These are phyloP conservation scores for Drosophila grimshawi DNA, from an alignment of 1,140 invertebrate genomes.

Conservation along the genomic window DNA sequence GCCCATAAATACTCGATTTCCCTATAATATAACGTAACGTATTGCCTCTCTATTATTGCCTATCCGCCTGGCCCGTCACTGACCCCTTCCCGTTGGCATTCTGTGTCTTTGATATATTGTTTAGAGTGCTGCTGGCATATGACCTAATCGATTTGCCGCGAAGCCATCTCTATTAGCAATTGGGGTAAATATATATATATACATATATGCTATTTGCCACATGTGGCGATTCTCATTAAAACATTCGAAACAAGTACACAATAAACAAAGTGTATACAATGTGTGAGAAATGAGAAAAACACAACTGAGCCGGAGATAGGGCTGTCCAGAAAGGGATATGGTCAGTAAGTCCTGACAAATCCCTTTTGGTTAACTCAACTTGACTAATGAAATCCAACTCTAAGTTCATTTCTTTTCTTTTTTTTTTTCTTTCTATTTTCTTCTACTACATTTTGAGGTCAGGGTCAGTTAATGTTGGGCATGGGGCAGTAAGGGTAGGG, in stretches of 20 bases:
- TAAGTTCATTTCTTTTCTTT: neutral
- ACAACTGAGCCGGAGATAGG: neutral
- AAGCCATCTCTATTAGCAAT: conserved; percentile 53
- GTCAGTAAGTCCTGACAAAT: conserved; percentile 22
- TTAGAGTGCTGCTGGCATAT: conserved; percentile 56
- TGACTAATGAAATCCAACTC: conserved; percentile 42
- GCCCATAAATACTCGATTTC: conserved; percentile 49
- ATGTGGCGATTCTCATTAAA: conserved; percentile 34
- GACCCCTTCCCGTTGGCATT: neutral
- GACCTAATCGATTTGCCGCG: conserved; percentile 55
- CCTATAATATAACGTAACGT: conserved; percentile 40
- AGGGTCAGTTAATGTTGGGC: conserved; percentile 39
- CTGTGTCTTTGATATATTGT: conserved; percentile 52
- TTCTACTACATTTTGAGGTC: conserved; percentile 39
- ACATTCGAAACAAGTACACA: neutral
- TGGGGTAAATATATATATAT: neutral
- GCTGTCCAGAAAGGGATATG: neutral
- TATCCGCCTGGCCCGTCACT: neutral
- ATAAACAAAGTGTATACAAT: too few species aligned
- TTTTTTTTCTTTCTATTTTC: neutral
- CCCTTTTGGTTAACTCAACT: conserved; percentile 29
- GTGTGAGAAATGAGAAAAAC: conserved; percentile 19
- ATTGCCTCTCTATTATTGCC: conserved; percentile 6
- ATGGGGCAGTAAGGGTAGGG: neutral
- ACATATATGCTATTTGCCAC: neutral